phyloP scores from a whole-genome alignment of 2,797 vertebrate species.

The Hapalemur alaotrensis region DNA sequence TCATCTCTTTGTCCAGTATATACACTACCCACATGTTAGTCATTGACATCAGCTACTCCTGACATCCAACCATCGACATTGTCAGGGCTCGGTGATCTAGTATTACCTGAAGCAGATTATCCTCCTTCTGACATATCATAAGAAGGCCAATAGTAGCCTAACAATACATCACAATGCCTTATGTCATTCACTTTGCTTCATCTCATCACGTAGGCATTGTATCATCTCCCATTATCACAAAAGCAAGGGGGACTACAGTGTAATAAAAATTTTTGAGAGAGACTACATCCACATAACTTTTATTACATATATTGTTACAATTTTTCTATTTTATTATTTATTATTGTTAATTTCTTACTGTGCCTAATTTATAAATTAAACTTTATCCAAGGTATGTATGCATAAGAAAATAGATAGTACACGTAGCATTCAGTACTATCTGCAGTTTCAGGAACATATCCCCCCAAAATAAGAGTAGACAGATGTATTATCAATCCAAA shows the following conservation, averaged over 20 bases:
- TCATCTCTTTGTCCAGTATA: neutral
- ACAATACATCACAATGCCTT: neutral
- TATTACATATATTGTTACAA: neutral
- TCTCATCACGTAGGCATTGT: neutral
- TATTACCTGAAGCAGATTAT: neutral
- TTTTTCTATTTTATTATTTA: neutral
- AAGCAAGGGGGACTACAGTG: neutral
- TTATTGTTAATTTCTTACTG: neutral
- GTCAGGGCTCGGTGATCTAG: neutral
- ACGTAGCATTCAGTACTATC: neutral
- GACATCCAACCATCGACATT: neutral
- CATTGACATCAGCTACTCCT: neutral
- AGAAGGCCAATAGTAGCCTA: neutral
- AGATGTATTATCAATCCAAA: neutral
- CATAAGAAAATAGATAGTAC: neutral
- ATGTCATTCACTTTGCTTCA: neutral
- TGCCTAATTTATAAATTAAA: neutral
- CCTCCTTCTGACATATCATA: neutral
- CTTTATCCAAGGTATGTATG: neutral
- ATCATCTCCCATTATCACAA: neutral
- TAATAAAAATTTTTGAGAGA: neutral
- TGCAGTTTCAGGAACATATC: neutral
- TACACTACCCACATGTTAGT: neutral
- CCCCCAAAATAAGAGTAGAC: neutral
- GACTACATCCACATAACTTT: neutral